A percentile compares a stretch with the other conserved stretches of the same genome.
Conservation (phyloP, 2,888 invertebrate species). For the Drosophila antonietae region DNA sequence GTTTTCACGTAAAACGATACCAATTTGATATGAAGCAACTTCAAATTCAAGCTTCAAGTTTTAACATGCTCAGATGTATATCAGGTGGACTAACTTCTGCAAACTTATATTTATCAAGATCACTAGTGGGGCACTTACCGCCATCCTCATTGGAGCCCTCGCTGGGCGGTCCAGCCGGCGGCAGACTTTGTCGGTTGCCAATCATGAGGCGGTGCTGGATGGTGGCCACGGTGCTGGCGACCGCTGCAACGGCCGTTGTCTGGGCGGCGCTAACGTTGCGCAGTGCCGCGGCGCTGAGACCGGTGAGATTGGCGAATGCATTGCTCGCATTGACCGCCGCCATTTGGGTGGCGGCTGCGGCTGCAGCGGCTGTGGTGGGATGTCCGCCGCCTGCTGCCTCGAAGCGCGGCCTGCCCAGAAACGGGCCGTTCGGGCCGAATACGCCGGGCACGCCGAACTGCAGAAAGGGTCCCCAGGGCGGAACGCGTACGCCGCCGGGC, state of each 20-base stretch:
- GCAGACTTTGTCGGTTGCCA: conserved; percentile 81
- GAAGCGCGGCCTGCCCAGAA: conserved; percentile 81
- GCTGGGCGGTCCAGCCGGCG: conserved; percentile 83
- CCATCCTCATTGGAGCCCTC: conserved; percentile 83
- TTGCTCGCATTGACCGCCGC: conserved; percentile 83
- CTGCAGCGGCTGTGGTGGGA: conserved; percentile 77
- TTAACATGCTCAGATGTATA: background rate
- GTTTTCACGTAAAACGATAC: background rate
- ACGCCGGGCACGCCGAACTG: conserved; percentile 83
- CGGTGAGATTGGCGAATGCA: conserved; percentile 83
- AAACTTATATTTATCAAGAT: background rate
- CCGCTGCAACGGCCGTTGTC: conserved; percentile 82
- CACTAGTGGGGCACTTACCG: conserved; percentile 67
- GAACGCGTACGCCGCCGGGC: conserved; percentile 83
- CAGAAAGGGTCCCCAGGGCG: conserved; percentile 83
- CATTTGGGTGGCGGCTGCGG: conserved; percentile 81
- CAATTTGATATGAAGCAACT: background rate
- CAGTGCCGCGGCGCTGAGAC: conserved; percentile 82
- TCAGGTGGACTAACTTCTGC: background rate
- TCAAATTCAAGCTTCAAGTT: background rate
- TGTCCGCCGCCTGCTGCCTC: conserved; percentile 76
- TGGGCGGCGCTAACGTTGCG: conserved; percentile 83
- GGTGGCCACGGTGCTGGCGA: conserved; percentile 83
- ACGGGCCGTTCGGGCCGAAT: conserved; percentile 81
- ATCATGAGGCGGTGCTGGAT: conserved; percentile 83